Evolutionary conservation across 2,113 vertebrate species (phyloP), one percentile per base, ranked within the genome.

Genomic region (Carlito syrichta): DNA sequence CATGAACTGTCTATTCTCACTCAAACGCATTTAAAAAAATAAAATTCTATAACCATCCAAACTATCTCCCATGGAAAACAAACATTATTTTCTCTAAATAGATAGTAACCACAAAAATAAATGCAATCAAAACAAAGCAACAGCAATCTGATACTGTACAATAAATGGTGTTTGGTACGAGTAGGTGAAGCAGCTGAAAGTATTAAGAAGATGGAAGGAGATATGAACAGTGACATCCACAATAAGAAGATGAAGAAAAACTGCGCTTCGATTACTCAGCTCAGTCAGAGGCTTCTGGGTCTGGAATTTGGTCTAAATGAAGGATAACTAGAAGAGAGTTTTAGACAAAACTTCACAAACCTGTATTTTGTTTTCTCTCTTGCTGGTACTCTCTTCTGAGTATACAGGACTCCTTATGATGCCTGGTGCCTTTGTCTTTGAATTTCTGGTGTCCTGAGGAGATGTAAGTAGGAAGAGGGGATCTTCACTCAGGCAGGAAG

Each of bases 51-150:
- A 73, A 52, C 76, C n/a, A n/a, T n/a, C n/a, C n/a, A n/a, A n/a
- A 68, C 43, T 71, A 50, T 54, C 12, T n/a, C 76, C 69, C 43
- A 32, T 71, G 62, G 43, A 79, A 91, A 96, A 86, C 50, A 94
- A 85, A 82, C 52, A 84, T 79, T 35, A 62, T 56, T 92, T 73
- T 86, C 60, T 54, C 84, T 94, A 86, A 94, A n/a, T 56, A 82
- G 87, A 95, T 63, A 93, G 50, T 22, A 74, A 38, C 38, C 19
- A 45, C 74, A 63, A 94, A 96, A 87, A 77, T 45, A 86, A 77
- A 58, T 23, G 22, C 52, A 93, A 50, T 45, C 78, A 22, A 66
- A 83, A 91, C 11, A 69, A 77, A 74, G 56, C 32, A 50, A 16
- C 9, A 50, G 35, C 23, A 23, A 14, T 40, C 54, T 6, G 27